Conservation (phyloP, 2,113 vertebrate genomes). For the Scatophagus argus region DNA sequence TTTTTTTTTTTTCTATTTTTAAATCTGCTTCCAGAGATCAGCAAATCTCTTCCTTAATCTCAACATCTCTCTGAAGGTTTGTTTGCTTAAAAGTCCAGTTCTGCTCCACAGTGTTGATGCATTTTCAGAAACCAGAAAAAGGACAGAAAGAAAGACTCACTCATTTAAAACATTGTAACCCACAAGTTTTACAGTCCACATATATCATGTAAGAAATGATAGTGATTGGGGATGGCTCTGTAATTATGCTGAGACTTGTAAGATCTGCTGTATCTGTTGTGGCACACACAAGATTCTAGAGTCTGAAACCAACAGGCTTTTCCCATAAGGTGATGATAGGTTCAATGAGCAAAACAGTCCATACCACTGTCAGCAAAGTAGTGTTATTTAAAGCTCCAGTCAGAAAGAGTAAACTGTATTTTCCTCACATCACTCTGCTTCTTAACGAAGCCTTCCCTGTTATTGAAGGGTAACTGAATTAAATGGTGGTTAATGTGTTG, state of each 20-base stretch:
- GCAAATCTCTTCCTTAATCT: neutral
- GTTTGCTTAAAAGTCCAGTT: neutral
- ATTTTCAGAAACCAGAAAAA: neutral
- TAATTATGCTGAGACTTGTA: constrained; percentile 14
- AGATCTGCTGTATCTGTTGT: constrained; percentile 11
- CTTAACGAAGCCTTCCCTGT: neutral
- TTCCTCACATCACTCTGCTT: neutral
- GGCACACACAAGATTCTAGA: neutral
- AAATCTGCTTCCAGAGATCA: no score
- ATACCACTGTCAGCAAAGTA: constrained; percentile 3
- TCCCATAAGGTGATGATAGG: neutral
- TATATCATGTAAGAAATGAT: constrained; percentile 14
- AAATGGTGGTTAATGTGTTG: neutral
- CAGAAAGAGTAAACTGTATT: neutral
- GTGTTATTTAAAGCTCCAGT: constrained; percentile 9
- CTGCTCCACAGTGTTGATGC: neutral
- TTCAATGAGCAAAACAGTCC: neutral
- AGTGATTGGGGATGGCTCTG: constrained; percentile 11
- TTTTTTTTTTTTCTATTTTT: no score
- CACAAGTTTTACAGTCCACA: neutral
- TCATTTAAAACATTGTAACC: neutral
- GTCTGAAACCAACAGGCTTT: constrained; percentile 5
- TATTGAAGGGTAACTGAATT: constrained; percentile 3
- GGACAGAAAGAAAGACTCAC: neutral
- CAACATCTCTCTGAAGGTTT: neutral